Base-by-base conservation (phyloP, 1,140 invertebrate species). In the Neocloeon triangulifer region DNA sequence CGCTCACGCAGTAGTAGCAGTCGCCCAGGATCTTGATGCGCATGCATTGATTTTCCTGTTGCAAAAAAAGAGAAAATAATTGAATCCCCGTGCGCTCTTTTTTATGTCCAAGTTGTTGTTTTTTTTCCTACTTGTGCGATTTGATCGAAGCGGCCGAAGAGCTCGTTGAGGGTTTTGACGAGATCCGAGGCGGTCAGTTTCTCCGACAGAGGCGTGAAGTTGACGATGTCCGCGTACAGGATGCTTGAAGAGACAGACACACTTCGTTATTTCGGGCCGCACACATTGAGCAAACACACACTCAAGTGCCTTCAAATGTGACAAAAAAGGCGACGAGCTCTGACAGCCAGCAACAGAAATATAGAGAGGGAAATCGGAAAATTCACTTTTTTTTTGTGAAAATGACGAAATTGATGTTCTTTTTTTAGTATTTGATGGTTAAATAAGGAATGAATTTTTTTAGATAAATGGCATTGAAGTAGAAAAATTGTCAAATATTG, bases 171-270 rank as follows among this genome's bases (percentile, higher is more conserved):
- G 0, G 88, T 86, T 53, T 78, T 78, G 1, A 97, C 92, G 10
- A 97, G 56, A 51, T 96, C 88, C 5, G 85, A 86, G 10, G 92
- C 88, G 17, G 79, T 82, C 32, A 94, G 65, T 43, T 81, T 69
- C 37, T 89, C 86, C 0, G 86, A 91, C 3, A 97, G 57, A 1
- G 82, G 81, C 1, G 92, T 97, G 49, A 97, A 97, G 52, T 94
- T 94, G 22, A 95, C 91, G 38, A 97, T 96, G 47, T 97, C 92
- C 0, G 92, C 92, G 56, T 95, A 97, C 7, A 97, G 58, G 41
- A 97, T 95, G 46, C 88, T 94, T 8, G 52, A 47, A 50, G 36
- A 37, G 40, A 33, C 30, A 37, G 26, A 41, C 21, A 31, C 20
- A 25, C 19, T 16, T 32, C 19, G 37, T 22, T 32, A 20, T 17